A percentile compares a stretch with the other conserved stretches of the same genome.
Conservation (phyloP, 2,113 vertebrate genomes). For the Tachysurus vachellii region DNA sequence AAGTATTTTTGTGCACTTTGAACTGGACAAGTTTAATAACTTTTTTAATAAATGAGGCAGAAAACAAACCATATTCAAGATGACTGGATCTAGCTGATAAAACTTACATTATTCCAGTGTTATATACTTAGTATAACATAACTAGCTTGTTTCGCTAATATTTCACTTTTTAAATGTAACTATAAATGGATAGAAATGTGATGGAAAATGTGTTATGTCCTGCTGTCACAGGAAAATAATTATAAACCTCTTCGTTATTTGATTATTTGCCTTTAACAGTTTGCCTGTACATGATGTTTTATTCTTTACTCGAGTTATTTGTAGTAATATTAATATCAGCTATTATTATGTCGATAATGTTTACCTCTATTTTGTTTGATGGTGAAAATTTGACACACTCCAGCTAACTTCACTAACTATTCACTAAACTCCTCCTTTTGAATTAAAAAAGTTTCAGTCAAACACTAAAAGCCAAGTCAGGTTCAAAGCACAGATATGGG, state of each 20-base stretch:
- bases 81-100: background rate
- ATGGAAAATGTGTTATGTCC: too few species aligned
- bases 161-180: background rate
- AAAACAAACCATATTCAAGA: too few species aligned
- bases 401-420: background rate
- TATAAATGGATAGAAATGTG: background rate
- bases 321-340: background rate
- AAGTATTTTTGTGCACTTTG: background rate
- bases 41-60: too few species aligned
- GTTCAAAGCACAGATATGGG: slow-evolving; percentile 20
- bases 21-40: background rate
- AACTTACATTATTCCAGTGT: too few species aligned
- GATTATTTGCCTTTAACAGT: background rate
- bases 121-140: background rate
- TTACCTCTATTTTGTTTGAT: background rate
- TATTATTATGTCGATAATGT: background rate
- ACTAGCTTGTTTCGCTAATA: background rate
- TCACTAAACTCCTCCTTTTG: too few species aligned
- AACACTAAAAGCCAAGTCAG: slow-evolving; percentile 15
- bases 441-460: background rate
- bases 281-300: background rate
- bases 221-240: background rate
- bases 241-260: background rate
- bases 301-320: background rate
- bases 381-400: background rate